These are phyloP conservation scores for Gymnobelideus leadbeateri DNA, from an alignment of 2,113 vertebrate species.

Conservation along the genomic window DNA sequence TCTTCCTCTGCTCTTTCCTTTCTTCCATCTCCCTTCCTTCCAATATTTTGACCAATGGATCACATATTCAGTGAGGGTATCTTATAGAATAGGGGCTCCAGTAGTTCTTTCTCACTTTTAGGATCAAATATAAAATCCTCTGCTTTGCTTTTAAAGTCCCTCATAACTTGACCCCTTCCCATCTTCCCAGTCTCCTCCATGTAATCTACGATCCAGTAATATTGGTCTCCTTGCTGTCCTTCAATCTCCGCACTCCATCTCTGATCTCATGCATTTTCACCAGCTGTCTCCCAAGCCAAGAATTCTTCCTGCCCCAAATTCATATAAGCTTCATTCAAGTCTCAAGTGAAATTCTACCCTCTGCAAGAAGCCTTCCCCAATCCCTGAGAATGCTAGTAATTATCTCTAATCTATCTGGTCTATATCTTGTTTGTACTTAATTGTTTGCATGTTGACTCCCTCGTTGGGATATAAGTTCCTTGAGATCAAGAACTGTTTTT, in stretches of 20 bases:
- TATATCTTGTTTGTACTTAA: not conserved
- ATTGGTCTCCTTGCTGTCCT: not conserved
- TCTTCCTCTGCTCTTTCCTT: too few relatives aligned
- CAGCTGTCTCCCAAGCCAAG: not conserved
- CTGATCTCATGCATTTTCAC: not conserved
- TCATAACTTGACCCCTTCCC: too few relatives aligned
- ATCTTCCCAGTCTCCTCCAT: too few relatives aligned
- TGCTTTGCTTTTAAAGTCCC: too few relatives aligned
- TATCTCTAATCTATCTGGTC: not conserved
- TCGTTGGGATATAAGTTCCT: not conserved
- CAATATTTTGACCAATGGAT: too few relatives aligned
- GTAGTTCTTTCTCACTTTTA: too few relatives aligned
- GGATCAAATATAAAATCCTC: too few relatives aligned
- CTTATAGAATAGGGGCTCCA: too few relatives aligned
- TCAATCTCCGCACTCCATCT: not conserved
- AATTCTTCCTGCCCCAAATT: not conserved
- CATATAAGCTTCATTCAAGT: not conserved
- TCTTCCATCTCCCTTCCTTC: too few relatives aligned
- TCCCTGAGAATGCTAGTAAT: not conserved
- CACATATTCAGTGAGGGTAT: too few relatives aligned
- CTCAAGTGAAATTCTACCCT: not conserved
- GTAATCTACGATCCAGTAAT: not conserved
- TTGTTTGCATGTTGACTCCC: not conserved
- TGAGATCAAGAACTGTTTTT: not conserved
- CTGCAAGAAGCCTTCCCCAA: not conserved